phyloP scores from a whole-genome alignment of 2,113 vertebrate species.

The Cyprinodon brontotheroides region DNA sequence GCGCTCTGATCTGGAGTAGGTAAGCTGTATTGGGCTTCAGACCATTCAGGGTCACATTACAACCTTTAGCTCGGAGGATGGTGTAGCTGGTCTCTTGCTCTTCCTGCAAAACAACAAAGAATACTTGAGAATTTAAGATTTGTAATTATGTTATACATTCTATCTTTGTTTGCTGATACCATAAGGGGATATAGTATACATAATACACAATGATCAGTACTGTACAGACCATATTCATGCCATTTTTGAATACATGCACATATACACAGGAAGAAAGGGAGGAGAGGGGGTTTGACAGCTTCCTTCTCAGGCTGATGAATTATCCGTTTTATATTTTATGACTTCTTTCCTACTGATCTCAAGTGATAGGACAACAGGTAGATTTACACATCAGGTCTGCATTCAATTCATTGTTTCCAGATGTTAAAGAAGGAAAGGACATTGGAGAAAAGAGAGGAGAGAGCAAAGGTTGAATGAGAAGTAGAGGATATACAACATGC shows the following conservation, averaged over 20 bases:
- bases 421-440: slow-evolving; percentile 61
- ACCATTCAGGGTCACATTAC: slow-evolving; percentile 92
- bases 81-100: slow-evolving; percentile 99
- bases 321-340: slow-evolving; percentile 72
- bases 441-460: slow-evolving; percentile 24
- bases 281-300: slow-evolving; percentile 42
- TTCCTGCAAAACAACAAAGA: slow-evolving; percentile 82
- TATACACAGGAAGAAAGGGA: slow-evolving; percentile 14
- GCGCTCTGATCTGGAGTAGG: slow-evolving; percentile 94
- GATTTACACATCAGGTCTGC: slow-evolving; percentile 73
- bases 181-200: slow-evolving; percentile 1
- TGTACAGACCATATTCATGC: not conserved
- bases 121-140: slow-evolving; percentile 7
- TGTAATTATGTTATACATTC: not conserved
- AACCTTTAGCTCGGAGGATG: slow-evolving; percentile 92
- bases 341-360: slow-evolving; percentile 75
- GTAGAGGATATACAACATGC: not conserved
- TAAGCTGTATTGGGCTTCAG: slow-evolving; percentile 96
- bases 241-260: not conserved
- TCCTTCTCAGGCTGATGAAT: slow-evolving; percentile 68
- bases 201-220: not conserved
- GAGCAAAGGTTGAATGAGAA: not conserved
- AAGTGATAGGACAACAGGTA: slow-evolving; percentile 69
- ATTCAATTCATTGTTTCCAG: slow-evolving; percentile 78
- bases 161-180: not conserved